Percentiles rank a stretch among this genome's conserved stretches.
Conservation (phyloP, 2,797 vertebrate species). For the Falco columbarius region DNA sequence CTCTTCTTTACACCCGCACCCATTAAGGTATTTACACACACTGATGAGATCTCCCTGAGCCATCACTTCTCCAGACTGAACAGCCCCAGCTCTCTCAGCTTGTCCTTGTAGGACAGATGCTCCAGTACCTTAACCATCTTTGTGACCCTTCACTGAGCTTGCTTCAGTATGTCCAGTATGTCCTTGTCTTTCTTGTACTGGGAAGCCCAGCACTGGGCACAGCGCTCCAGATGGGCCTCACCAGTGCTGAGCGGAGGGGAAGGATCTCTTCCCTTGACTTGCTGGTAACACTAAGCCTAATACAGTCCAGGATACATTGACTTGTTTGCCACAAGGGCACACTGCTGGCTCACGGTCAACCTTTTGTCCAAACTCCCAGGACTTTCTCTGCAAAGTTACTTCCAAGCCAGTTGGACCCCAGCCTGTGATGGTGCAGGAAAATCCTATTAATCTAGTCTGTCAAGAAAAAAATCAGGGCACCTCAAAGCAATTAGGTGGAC, state of each 20-base stretch:
- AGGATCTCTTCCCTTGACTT: background rate
- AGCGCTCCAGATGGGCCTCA: background rate
- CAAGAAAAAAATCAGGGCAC: background rate
- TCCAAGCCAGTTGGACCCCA: background rate
- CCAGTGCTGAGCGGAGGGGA: background rate
- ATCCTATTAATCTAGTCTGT: background rate
- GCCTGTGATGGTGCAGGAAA: background rate
- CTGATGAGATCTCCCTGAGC: background rate
- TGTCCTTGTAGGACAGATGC: background rate
- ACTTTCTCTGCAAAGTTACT: background rate
- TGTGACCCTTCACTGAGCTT: background rate
- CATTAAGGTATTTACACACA: background rate
- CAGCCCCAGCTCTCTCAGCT: background rate
- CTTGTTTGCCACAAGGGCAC: background rate
- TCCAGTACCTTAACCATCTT: background rate
- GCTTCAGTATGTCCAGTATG: no score
- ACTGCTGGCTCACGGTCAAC: background rate
- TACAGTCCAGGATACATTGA: fast-evolving
- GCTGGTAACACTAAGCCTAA: background rate
- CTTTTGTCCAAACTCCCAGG: background rate
- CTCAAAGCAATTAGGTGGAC: background rate
- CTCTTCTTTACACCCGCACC: background rate
- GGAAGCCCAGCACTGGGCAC: background rate
- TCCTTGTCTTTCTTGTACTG: background rate
- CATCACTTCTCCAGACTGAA: background rate